These are phyloP conservation scores for Diplogasteroides magnus DNA, from an alignment of 1,140 invertebrate species.

Conservation along the genomic window DNA sequence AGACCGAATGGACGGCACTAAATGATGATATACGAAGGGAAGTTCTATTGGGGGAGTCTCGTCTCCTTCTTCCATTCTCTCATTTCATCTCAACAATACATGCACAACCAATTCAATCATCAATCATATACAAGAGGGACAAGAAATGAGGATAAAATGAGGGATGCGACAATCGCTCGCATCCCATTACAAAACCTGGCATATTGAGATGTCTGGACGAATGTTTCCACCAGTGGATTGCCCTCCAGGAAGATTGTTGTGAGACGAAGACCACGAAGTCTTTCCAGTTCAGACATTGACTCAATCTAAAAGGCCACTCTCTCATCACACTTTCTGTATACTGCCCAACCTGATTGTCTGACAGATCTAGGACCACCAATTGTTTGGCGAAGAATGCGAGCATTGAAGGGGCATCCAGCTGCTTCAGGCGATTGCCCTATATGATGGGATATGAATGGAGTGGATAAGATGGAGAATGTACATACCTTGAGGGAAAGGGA, in stretches of 20 bases:
- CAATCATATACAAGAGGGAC: too few species aligned
- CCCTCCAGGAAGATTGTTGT: conserved; percentile 11
- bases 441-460: background rate
- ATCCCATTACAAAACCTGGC: too few species aligned
- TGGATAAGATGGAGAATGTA: background rate
- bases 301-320: conserved; percentile 15
- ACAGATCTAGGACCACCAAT: conserved; percentile 6
- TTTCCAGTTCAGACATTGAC: background rate
- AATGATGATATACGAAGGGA: too few species aligned
- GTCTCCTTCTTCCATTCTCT: too few species aligned
- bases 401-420: conserved; percentile 3
- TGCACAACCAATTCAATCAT: too few species aligned
- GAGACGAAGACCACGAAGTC: conserved; percentile 6
- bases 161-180: too few species aligned
- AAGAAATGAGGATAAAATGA: too few species aligned
- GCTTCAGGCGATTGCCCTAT: conserved; percentile 14
- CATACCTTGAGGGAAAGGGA: conserved; percentile 7
- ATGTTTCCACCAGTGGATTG: background rate
- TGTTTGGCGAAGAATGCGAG: background rate
- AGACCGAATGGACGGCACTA: too few species aligned
- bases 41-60: too few species aligned
- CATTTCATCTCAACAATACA: too few species aligned
- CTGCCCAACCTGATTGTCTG: conserved; percentile 3
- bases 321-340: too few species aligned
- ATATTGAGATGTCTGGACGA: conserved; percentile 3